Evolutionary conservation across 2,888 invertebrate species (phyloP), one percentile per base, ranked within the genome.

Genomic region (Kuschelorhynchus macadamiae): DNA sequence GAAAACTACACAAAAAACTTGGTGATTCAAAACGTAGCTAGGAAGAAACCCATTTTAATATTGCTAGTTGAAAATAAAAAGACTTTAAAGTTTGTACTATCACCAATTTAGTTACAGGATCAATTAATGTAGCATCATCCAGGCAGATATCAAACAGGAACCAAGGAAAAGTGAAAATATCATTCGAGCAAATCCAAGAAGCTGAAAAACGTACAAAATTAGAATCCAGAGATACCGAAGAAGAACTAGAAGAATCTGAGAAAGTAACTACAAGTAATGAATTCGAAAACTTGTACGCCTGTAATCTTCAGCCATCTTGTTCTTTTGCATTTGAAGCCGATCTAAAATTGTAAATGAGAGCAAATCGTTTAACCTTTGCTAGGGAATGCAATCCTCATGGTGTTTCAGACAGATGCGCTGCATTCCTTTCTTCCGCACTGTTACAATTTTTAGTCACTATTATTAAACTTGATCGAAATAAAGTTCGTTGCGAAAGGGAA

Each of bases 401-500:
- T 14, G 14, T 41, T 16, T 41, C 41, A 41, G 41, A 14, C 2
- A 41, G 16, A 41, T 8, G 14, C n/a, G 41, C 41, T 3, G 41
- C 41, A 41, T 14, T 16, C 3, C 12, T 41, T 41, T 41, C 41
- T 11, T 41, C 41, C 17, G 41, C 25, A 5, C 25, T 25, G 4
- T 7, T 25, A 5, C 41, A 41, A 17, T 12, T 3, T 16, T 7
- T 41, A 14, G 41, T 12, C 17, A 12, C 2, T 41, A 16, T 12
- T 14, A 41, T 2, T 16, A 16, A 41, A 14, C n/a, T 12, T 8
- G 41, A 14, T 41, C 41, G 41, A 41, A 41, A 41, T 41, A 41
- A 41, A 14, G 41, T 41, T 41, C 41, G 14, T 41, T 14, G 41
- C n/a, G 41, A 41, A 41, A 12, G 41, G n/a, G 41, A 41, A 41